Base-by-base conservation (phyloP, 1,140 invertebrate genomes). In the Aricia agestis region DNA sequence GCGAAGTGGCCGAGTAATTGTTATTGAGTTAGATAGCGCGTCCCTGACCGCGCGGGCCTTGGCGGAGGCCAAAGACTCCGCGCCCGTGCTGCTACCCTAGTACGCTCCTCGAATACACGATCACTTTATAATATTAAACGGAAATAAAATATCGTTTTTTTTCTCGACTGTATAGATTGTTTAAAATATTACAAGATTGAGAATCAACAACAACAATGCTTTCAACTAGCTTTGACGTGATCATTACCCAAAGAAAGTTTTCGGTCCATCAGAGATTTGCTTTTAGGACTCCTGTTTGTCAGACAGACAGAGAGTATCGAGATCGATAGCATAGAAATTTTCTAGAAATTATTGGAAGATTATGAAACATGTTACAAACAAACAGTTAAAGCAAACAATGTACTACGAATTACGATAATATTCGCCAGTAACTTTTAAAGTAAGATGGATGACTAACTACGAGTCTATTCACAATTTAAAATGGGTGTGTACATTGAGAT, bases 31-130 rank as follows among this genome's bases (percentile, higher is more conserved):
- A 87, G 81, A 87, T 82, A 79, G 70, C 74, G 79, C 79, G 86
- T 82, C 86, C 87, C 83, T 90, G 87, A 90, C 84, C 87, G 85
- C 67, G 73, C 74, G 80, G 85, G 80, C 87, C 87, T 88, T 89
- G 85, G 82, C 74, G 74, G 81, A 80, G 87, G 85, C 75, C 86
- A 78, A 78, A 82, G 86, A 84, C 85, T 80, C 80, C 75, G 75
- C 78, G 76, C 79, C 74, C 77, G 75, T 74, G 71, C 69, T 73
- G 74, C 78, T 69, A 70, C 79, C 75, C 77, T 78, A 76, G 77
- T 79, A 78, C 76, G 15, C 45, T 25, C 13, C 19, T 17, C 18
- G 67, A 68, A 19, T 31, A 63, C 25, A 13, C 25, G 32, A 32
- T 67, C 13, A 45, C 25, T 42, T n/a, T 68, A 15, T 1, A 42